Conservation (phyloP, 2,113 vertebrate genomes). For the Acrocephalus kingi region DNA sequence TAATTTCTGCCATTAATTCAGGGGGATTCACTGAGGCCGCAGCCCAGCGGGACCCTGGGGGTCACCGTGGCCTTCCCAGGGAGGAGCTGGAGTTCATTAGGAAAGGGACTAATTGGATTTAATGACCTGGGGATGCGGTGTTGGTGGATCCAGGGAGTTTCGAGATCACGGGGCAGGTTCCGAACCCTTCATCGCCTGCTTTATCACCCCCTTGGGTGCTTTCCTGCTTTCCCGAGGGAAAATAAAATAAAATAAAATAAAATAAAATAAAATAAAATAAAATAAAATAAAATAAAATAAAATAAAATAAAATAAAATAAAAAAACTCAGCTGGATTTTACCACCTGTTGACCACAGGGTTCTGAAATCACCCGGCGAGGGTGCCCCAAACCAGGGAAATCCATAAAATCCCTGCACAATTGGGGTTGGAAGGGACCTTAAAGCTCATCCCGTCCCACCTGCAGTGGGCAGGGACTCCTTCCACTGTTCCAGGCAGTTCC, state of each 20-base stretch:
- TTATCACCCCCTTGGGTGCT: not conserved
- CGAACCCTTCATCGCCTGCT: not conserved
- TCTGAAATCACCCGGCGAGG: accelerated
- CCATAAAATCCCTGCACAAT: not conserved
- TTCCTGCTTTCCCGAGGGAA: not conserved
- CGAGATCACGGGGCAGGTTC: not conserved
- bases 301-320: too few relatives aligned
- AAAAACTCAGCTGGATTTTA: not conserved
- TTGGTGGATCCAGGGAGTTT: too few relatives aligned
- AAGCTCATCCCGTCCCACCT: not conserved
- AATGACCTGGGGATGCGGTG: not conserved
- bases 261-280: too few relatives aligned
- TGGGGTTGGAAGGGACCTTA: not conserved
- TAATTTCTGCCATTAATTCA: not conserved
- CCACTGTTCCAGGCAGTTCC: accelerated
- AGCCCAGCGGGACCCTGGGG: not conserved
- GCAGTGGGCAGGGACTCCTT: not conserved
- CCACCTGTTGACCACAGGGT: accelerated
- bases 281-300: too few relatives aligned
- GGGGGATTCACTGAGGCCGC: not conserved
- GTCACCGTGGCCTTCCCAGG: not conserved
- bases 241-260: not conserved
- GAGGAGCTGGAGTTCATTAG: not conserved
- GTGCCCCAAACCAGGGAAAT: not conserved
- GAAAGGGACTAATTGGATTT: not conserved